Percentiles rank a stretch among this genome's conserved stretches.
Evolutionary conservation across 2,113 vertebrate species (phyloP).

Genomic region (Ammodytes marinus): DNA sequence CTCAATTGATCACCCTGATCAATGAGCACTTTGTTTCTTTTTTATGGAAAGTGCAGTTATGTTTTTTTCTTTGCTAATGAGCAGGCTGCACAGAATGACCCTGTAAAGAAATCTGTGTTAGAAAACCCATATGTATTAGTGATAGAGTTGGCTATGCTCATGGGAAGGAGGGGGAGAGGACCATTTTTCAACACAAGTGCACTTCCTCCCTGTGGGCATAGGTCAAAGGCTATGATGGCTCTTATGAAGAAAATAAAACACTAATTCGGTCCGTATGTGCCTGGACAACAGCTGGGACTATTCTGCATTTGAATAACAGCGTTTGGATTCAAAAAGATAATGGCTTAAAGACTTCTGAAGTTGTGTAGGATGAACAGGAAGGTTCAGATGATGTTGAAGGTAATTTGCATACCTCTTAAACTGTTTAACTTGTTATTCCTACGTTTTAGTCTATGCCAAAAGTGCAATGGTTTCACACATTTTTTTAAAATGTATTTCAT

Average conservation of each 20-base stretch:
- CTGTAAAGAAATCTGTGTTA: slow-evolving; percentile 59
- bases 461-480: slow-evolving; percentile 49
- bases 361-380: slow-evolving; percentile 9
- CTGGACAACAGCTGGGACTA: slow-evolving; percentile 49
- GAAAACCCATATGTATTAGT: slow-evolving; percentile 54
- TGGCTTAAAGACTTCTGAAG: background rate
- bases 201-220: slow-evolving; percentile 60
- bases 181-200: slow-evolving; percentile 71
- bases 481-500: slow-evolving; percentile 45
- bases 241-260: slow-evolving; percentile 44
- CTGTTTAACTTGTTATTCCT: slow-evolving; percentile 28
- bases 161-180: slow-evolving; percentile 52
- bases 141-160: slow-evolving; percentile 49
- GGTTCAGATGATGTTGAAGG: background rate
- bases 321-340: slow-evolving; percentile 19
- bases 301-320: slow-evolving; percentile 28
- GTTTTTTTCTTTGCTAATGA: slow-evolving; percentile 78
- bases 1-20: slow-evolving; percentile 84
- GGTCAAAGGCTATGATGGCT: slow-evolving; percentile 59
- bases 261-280: slow-evolving; percentile 42
- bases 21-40: slow-evolving; percentile 85
- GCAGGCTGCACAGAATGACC: slow-evolving; percentile 60
- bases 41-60: slow-evolving; percentile 82
- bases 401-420: slow-evolving; percentile 38
- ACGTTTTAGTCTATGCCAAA: slow-evolving; percentile 8